These are phyloP conservation scores for Syngnathus acus DNA, from an alignment of 2,797 vertebrate species.

Conservation along the genomic window DNA sequence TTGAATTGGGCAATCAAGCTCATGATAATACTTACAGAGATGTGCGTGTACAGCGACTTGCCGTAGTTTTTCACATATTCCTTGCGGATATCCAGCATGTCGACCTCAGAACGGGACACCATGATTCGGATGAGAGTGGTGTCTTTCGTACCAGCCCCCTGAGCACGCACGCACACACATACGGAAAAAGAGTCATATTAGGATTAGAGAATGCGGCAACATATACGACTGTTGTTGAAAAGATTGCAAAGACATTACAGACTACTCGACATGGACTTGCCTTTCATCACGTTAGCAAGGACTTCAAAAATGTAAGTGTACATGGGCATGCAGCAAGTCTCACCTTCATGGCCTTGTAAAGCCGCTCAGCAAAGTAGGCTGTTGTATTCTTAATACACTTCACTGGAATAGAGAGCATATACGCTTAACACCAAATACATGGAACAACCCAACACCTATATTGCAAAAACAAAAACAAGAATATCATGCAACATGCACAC, in stretches of 20 bases:
- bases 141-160: slow-evolving; percentile 94
- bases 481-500: neutral
- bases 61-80: slow-evolving; percentile 84
- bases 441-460: neutral
- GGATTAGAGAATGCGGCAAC: too few species aligned
- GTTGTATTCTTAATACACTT: slow-evolving; percentile 93
- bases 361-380: slow-evolving; percentile 90
- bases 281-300: neutral
- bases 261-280: neutral
- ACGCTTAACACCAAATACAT: neutral
- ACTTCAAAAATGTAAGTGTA: neutral
- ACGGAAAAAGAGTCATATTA: neutral
- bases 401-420: slow-evolving; percentile 68
- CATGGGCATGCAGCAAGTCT: slow-evolving; percentile 12
- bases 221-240: neutral
- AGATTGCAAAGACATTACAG: neutral
- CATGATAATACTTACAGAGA: slow-evolving; percentile 74
- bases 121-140: slow-evolving; percentile 89
- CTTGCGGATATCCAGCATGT: slow-evolving; percentile 87
- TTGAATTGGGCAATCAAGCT: neutral
- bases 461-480: neutral
- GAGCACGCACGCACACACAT: slow-evolving; percentile 10
- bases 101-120: slow-evolving; percentile 90
- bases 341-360: slow-evolving; percentile 95
- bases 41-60: slow-evolving; percentile 86